These are phyloP conservation scores for Haemorhous mexicanus DNA, from an alignment of 2,113 vertebrate species.

Conservation along the genomic window DNA sequence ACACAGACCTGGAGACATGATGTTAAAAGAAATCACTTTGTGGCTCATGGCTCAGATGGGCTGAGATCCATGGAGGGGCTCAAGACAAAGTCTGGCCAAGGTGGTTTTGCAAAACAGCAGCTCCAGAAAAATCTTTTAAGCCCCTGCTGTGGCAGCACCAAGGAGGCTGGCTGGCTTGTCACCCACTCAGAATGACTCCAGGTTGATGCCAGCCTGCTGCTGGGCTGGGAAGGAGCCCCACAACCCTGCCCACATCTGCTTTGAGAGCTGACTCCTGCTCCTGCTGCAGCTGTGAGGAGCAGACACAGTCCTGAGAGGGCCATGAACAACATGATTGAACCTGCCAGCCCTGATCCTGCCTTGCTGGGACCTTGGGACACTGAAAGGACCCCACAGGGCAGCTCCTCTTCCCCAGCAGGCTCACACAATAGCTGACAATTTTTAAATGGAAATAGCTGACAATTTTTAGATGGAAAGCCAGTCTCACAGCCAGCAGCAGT, in stretches of 20 bases:
- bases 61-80: background rate
- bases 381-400: fast-evolving
- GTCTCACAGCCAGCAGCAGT: background rate
- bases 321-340: fast-evolving
- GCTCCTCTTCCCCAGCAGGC: background rate
- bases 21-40: background rate
- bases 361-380: background rate
- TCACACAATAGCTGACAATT: background rate
- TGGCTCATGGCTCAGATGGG: background rate
- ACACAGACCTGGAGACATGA: fast-evolving
- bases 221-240: background rate
- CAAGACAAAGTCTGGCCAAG: background rate
- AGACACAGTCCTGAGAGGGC: background rate
- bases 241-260: background rate
- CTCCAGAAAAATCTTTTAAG: background rate
- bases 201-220: background rate
- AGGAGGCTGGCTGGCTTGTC: background rate
- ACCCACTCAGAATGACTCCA: background rate
- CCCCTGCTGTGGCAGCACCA: background rate
- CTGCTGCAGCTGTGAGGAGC: background rate
- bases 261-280: background rate
- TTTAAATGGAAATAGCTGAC: too few species aligned
- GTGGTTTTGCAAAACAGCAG: background rate
- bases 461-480: too few species aligned
- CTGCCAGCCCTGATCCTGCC: background rate